Percentiles rank a stretch among this genome's conserved stretches.
Conservation (phyloP, 1,140 invertebrate species). For the Drosophila eugracilis region DNA sequence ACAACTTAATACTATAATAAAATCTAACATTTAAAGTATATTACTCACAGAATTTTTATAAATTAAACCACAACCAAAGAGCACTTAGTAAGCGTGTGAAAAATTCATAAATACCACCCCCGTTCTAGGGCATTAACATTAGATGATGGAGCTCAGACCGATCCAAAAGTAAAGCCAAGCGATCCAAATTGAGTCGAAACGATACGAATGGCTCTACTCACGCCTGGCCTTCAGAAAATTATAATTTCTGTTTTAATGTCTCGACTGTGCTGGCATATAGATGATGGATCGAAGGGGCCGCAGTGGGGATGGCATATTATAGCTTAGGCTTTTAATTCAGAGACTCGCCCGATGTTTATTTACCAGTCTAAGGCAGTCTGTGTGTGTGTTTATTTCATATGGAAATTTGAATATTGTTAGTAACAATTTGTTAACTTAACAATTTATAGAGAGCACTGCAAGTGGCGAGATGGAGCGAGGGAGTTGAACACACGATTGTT, state of each 20-base stretch:
- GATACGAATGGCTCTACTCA: conserved; percentile 43
- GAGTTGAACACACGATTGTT: conserved; percentile 16
- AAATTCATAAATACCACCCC: background rate
- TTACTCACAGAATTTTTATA: background rate
- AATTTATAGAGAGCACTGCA: conserved; percentile 45
- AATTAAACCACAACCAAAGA: background rate
- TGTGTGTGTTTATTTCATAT: conserved; percentile 27
- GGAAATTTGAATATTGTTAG: conserved; percentile 68
- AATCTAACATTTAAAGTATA: background rate
- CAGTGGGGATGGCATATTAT: conserved; percentile 5
- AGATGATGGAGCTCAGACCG: conserved; percentile 46
- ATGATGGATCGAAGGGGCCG: background rate
- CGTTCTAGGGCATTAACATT: conserved; percentile 43
- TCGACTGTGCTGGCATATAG: conserved; percentile 26
- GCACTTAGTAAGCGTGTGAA: background rate
- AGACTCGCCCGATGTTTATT: conserved; percentile 57
- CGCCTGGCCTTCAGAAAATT: conserved; percentile 77
- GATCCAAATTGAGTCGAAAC: conserved; percentile 25
- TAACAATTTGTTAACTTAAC: conserved; percentile 71
- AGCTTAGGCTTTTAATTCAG: conserved; percentile 26
- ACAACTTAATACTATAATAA: background rate
- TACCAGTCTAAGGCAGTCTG: conserved; percentile 20
- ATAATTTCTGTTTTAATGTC: conserved; percentile 77
- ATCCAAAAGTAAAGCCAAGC: conserved; percentile 14
- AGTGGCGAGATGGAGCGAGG: background rate